Percentiles rank a stretch among this genome's conserved stretches.
Conservation (phyloP, 2,113 vertebrate species). For the Lonchura striata region DNA sequence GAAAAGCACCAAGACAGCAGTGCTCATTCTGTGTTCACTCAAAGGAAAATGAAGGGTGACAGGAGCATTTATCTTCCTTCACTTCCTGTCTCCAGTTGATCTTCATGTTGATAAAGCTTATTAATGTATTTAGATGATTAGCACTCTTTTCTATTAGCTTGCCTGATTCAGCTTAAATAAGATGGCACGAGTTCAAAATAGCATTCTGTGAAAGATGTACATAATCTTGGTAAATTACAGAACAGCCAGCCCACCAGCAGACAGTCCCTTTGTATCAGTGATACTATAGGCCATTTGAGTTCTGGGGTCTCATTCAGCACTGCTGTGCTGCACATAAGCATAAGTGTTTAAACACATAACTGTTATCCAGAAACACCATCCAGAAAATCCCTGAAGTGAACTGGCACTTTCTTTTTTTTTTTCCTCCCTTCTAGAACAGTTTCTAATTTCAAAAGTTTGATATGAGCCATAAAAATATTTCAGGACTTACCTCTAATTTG, state of each 20-base stretch:
- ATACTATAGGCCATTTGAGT: background rate
- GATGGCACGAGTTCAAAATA: background rate
- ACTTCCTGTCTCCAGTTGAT: too few species aligned
- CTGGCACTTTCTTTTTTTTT: background rate
- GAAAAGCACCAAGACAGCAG: background rate
- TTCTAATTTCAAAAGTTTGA: background rate
- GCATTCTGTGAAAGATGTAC: background rate
- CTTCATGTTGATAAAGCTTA: background rate
- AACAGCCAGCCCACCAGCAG: background rate
- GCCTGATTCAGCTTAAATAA: background rate
- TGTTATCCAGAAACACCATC: background rate
- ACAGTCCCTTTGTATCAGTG: background rate
- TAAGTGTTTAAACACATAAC: background rate
- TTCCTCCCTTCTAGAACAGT: rapidly evolving
- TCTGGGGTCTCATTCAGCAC: background rate
- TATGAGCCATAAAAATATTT: background rate
- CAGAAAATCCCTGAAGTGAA: background rate
- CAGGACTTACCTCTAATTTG: background rate
- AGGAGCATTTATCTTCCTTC: background rate
- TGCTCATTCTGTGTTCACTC: too few species aligned
- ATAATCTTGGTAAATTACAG: background rate
- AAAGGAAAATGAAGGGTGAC: background rate
- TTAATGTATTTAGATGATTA: background rate
- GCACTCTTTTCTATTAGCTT: background rate
- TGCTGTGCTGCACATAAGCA: background rate